Base-by-base conservation (phyloP, 2,888 invertebrate genomes). In the Ormyrus nitidulus region DNA sequence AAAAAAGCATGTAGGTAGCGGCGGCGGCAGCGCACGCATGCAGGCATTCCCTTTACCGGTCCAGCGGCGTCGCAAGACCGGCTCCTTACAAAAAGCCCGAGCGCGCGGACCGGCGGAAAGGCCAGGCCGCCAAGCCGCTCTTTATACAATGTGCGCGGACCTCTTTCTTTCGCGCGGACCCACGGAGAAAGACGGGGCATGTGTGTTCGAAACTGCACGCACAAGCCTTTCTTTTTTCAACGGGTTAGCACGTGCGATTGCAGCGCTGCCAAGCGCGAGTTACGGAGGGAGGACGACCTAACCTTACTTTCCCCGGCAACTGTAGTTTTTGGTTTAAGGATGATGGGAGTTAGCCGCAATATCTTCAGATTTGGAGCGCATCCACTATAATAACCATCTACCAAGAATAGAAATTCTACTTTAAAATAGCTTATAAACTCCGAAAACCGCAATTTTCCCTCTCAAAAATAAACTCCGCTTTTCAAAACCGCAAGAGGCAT, bases 11-110 rank as follows among this genome's bases (percentile, higher is more conserved):
- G 49, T 48, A 44, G 48, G 53, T 62, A 44, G 34, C 11, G 11
- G 8, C 8, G 9, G 19, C 19, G 19, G 19, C 19, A 2, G 46
- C 49, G 49, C 53, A 44, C 53, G 53, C 61, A 49, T 9, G 13
- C 54, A 49, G 10, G 58, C 19, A 19, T 19, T 19, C 66, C 69
- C 70, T 77, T 75, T 77, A 69, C 76, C 80, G 80, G 77, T 77
- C 80, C 80, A 77, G 80, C 77, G 70, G 64, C 73, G 73, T 61
- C 70, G 77, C 77, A 78, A 78, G 79, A 81, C 81, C 81, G 81
- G 79, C 81, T 81, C 71, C 79, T 81, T 81, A 79, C 81, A 79
- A 79, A 81, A 81, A 19, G 19, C 19, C 19, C 19, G 72, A 6
- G 51, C 51, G 13, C n/a, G 56, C 46, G 3, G 49, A 46, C 10